phyloP scores from a whole-genome alignment of 1,140 invertebrate genomes.

The Diachasma alloeum region DNA sequence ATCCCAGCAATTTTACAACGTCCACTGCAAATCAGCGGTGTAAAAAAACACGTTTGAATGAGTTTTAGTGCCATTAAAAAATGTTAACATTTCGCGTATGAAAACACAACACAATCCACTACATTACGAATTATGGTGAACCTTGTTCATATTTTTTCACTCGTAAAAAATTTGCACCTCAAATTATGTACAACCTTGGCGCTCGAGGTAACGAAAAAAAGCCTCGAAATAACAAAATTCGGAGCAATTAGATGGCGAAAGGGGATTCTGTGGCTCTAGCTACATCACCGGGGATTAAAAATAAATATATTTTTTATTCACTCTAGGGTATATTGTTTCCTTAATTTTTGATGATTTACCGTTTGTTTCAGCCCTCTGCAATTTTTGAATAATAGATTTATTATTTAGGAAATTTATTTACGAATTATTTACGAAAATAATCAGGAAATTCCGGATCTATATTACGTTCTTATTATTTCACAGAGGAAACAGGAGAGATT shows the following conservation, averaged over 20 bases:
- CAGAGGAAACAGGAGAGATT: not conserved
- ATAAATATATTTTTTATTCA: not conserved
- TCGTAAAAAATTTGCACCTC: not conserved
- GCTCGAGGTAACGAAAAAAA: not conserved
- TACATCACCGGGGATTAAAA: not conserved
- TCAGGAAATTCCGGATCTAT: not conserved
- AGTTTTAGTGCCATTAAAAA: slow-evolving; percentile 6
- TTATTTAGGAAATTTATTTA: too few relatives aligned
- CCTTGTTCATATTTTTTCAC: not conserved
- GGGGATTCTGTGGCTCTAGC: not conserved
- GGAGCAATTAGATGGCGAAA: not conserved
- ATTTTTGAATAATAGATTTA: too few relatives aligned
- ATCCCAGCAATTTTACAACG: not conserved
- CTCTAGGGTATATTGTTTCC: not conserved
- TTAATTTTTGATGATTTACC: not conserved
- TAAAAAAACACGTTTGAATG: not conserved
- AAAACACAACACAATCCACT: not conserved
- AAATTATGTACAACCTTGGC: not conserved
- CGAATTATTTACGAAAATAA: too few relatives aligned
- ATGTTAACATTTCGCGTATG: not conserved
- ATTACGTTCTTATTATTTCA: not conserved
- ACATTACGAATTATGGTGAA: not conserved
- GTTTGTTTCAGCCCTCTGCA: too few relatives aligned
- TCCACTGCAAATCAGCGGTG: not conserved
- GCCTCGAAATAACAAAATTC: not conserved